Evolutionary conservation across 2,797 vertebrate genomes (phyloP).

Genomic region (Schizopygopsis pylzovi): DNA sequence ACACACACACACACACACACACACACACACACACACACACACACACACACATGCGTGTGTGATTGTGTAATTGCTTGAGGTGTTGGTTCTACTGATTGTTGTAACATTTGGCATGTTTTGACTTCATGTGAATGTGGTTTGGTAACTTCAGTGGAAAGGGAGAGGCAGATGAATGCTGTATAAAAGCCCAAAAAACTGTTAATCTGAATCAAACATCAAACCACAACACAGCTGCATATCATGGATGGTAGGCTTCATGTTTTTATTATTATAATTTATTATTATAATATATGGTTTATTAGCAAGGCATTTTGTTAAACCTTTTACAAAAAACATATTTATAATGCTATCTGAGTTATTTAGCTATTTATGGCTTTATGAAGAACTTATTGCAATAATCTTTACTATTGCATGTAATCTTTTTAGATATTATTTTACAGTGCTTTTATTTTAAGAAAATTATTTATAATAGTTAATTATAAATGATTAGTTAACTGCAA

Average conservation of each 20-base stretch:
- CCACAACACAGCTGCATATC: constrained; percentile 40
- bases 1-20: too few species aligned
- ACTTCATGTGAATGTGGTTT: not conserved
- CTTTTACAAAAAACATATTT: too few species aligned
- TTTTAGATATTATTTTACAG: not conserved
- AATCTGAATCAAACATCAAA: not conserved
- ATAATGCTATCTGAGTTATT: not conserved
- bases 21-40: too few species aligned
- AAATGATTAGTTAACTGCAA: not conserved
- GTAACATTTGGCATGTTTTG: not conserved
- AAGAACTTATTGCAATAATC: not conserved
- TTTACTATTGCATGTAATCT: not conserved
- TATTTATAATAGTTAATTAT: too few species aligned
- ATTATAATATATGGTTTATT: too few species aligned
- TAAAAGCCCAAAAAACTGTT: constrained; percentile 22
- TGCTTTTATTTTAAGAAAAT: not conserved
- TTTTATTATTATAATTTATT: not conserved
- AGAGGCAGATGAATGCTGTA: constrained; percentile 66
- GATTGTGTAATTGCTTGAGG: not conserved
- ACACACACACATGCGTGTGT: too few species aligned
- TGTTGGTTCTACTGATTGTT: not conserved
- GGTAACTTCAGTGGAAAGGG: not conserved
- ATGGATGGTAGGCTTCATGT: constrained; percentile 72
- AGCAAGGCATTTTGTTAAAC: too few species aligned
- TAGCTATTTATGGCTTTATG: not conserved